A percentile compares a stretch with the other conserved stretches of the same genome.
These are phyloP conservation scores for Leucopsar rothschildi DNA, from an alignment of 2,113 vertebrate species.

Conservation along the genomic window DNA sequence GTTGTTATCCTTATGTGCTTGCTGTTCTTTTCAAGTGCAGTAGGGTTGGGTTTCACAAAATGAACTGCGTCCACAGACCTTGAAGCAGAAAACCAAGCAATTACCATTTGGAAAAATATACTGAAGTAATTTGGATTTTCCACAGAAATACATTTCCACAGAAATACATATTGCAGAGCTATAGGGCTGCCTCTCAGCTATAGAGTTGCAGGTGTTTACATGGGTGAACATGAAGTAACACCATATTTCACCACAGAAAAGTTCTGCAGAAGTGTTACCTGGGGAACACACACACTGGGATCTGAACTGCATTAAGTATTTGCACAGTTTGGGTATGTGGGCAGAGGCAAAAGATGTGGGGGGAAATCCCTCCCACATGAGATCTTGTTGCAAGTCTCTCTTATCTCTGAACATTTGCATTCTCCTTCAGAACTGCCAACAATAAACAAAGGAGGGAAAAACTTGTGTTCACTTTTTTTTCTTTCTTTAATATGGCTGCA, in stretches of 20 bases:
- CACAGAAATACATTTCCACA: neutral
- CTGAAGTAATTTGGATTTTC: neutral
- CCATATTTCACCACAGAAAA: neutral
- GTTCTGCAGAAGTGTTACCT: neutral
- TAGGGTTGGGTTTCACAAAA: neutral
- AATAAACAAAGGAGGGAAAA: neutral
- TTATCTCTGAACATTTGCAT: neutral
- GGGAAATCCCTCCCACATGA: neutral
- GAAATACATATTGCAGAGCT: neutral
- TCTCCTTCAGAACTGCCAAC: neutral
- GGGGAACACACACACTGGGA: neutral
- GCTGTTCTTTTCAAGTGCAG: conserved; percentile 34
- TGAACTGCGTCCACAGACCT: neutral
- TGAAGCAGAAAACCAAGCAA: neutral
- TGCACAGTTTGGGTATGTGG: neutral
- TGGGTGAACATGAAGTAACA: neutral
- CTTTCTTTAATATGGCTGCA: neutral
- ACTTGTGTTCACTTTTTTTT: neutral
- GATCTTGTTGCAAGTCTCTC: neutral
- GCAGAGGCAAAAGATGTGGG: conserved; percentile 20
- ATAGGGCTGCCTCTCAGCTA: neutral
- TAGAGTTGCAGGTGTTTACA: neutral
- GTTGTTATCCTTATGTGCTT: conserved; percentile 17
- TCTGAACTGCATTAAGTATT: neutral
- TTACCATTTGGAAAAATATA: neutral